Base-by-base conservation (phyloP, 2,888 invertebrate genomes). In the Xiphydria camelus region DNA sequence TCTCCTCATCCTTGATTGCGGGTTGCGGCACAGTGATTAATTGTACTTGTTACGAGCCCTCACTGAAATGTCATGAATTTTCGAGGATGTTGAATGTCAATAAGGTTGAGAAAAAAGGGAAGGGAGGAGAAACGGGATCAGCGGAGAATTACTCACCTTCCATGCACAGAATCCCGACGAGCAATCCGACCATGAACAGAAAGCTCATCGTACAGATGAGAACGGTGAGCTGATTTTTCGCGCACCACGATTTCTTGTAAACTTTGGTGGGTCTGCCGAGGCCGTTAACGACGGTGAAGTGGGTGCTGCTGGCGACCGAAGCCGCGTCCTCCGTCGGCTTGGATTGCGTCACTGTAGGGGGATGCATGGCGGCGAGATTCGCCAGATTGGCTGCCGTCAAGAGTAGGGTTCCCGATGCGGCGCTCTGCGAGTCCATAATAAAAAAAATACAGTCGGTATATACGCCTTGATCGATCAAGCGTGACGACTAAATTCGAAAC, bases 261-360 rank as follows among this genome's bases (percentile, higher is more conserved):
- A 81, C 82, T 64, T 85, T 84, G 51, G 79, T 80, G 29, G 79
- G 77, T 67, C 84, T 82, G 41, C 84, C 83, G 61, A 86, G 83
- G 42, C 88, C 88, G 70, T 91, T 91, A 49, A 91, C 87, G 42
- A 91, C 88, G 7, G 91, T 91, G 73, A 91, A 91, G 76, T 91
- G 91, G 67, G 88, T 91, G 49, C 91, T 91, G 77, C 91, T 91
- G 40, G 90, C 91, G 48, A 90, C 80, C 25, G 91, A 91, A 46
- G 83, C 81, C 38, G 83, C 82, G 72, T 91, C 91, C n/a, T n/a
- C n/a, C 41, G 77, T 77, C 61, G 80, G 80, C 70, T 82, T 81
- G 60, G 78, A 76, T 61, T 57, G 70, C 66, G 67, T 79, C 70
- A 66, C 69, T 57, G 51, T 73, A 58, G 68, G 76, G 58, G 64